These are phyloP conservation scores for Drosophila imparisetae DNA, from an alignment of 2,888 invertebrate genomes.

Conservation along the genomic window DNA sequence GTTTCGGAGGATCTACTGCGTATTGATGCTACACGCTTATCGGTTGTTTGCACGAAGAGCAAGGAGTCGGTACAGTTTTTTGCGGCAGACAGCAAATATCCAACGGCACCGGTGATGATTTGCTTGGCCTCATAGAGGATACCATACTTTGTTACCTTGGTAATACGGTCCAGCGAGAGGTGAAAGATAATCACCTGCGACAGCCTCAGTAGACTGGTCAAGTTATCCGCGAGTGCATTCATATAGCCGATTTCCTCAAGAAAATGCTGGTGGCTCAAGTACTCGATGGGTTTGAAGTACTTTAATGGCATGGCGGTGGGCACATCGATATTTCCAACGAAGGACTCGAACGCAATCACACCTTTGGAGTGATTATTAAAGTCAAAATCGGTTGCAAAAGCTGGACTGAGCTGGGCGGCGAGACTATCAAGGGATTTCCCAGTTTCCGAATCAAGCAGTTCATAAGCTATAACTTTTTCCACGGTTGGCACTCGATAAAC, in stretches of 20 bases:
- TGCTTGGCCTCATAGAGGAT: conserved; percentile 73
- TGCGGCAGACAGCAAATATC: conserved; percentile 86
- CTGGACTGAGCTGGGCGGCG: conserved; percentile 84
- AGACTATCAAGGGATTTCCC: conserved; percentile 85
- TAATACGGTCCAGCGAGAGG: conserved; percentile 66
- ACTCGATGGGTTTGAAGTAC: conserved; percentile 66
- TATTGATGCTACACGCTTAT: conserved; percentile 54
- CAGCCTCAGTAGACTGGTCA: conserved; percentile 40
- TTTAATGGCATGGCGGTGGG: conserved; percentile 46
- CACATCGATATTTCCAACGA: conserved; percentile 58
- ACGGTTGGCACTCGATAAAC: conserved; percentile 83
- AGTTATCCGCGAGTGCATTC: conserved; percentile 54
- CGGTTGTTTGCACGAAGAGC: conserved; percentile 86
- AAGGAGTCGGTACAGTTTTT: conserved; percentile 85
- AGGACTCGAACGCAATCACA: conserved; percentile 69
- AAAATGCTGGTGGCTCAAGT: conserved; percentile 74
- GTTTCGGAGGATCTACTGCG: conserved; percentile 32
- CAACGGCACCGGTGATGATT: conserved; percentile 81
- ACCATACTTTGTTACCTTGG: conserved; percentile 59
- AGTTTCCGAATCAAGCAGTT: conserved; percentile 58
- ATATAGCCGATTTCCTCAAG: conserved; percentile 70
- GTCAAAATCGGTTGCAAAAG: conserved; percentile 87
- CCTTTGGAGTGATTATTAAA: conserved; percentile 87
- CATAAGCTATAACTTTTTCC: conserved; percentile 53
- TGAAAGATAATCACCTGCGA: conserved; percentile 66